Conservation (phyloP, 2,888 invertebrate species). For the Polyommatus iphigenia region DNA sequence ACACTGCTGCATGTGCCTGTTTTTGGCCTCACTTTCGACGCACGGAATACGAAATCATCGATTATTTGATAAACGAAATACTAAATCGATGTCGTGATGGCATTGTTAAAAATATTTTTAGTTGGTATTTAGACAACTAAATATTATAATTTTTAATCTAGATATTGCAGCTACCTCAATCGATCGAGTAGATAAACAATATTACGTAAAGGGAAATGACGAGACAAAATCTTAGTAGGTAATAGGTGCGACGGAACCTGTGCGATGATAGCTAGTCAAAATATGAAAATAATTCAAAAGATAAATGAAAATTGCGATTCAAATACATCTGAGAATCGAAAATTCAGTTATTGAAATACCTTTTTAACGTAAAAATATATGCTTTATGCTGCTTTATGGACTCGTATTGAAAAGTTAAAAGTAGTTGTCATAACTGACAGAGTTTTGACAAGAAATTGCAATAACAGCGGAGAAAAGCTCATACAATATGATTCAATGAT, state of each 20-base stretch:
- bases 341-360: neutral
- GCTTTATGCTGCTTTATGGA: neutral
- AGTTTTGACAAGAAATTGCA: slow-evolving; percentile 8
- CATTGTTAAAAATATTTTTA: slow-evolving; percentile 2
- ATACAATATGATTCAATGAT: too few species aligned
- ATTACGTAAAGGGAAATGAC: too few species aligned
- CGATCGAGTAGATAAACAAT: too few species aligned
- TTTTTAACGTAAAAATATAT: neutral
- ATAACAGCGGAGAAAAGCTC: neutral
- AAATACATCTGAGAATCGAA: too few species aligned
- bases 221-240: too few species aligned
- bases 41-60: neutral
- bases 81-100: neutral
- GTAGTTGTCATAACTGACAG: neutral
- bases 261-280: too few species aligned
- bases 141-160: too few species aligned
- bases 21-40: neutral
- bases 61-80: neutral
- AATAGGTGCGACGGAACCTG: too few species aligned
- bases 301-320: too few species aligned
- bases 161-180: too few species aligned
- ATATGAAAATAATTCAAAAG: too few species aligned
- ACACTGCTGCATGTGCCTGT: neutral
- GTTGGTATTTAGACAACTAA: neutral
- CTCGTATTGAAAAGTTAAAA: neutral